A percentile compares a stretch with the other conserved stretches of the same genome.
phyloP scores from a whole-genome alignment of 2,113 vertebrate genomes.

The Dromaius novaehollandiae region DNA sequence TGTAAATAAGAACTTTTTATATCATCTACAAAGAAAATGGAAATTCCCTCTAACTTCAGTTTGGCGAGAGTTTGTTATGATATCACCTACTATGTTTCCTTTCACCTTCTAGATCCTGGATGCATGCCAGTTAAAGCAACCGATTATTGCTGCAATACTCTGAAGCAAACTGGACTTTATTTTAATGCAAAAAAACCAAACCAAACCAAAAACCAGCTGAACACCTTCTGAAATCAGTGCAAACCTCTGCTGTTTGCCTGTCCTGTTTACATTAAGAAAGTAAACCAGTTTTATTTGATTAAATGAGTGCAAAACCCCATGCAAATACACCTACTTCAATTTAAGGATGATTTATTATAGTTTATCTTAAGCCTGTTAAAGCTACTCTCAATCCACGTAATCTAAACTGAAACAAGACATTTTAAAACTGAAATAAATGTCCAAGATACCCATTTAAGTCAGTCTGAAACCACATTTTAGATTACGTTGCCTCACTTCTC shows the following conservation, averaged over 20 bases:
- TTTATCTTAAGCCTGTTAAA: not conserved
- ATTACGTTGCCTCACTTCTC: not conserved
- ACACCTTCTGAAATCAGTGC: not conserved
- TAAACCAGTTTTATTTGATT: not conserved
- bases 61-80: conserved; percentile 18
- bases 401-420: not conserved
- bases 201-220: not conserved
- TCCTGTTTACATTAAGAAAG: not conserved
- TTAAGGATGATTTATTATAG: not conserved
- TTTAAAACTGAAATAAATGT: not conserved
- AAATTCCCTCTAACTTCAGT: conserved; percentile 20
- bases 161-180: not conserved
- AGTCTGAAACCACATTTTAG: not conserved
- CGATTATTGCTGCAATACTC: not conserved
- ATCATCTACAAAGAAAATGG: not conserved
- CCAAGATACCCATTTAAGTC: not conserved
- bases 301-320: not conserved
- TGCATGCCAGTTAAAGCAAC: not conserved
- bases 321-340: not conserved
- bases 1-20: not conserved
- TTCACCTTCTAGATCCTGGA: not conserved
- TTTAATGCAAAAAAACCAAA: not conserved
- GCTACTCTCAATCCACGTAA: not conserved
- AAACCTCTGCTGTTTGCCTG: not conserved
- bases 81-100: not conserved